Conservation (phyloP, 2,113 vertebrate species). For the Hystrix brachyura region DNA sequence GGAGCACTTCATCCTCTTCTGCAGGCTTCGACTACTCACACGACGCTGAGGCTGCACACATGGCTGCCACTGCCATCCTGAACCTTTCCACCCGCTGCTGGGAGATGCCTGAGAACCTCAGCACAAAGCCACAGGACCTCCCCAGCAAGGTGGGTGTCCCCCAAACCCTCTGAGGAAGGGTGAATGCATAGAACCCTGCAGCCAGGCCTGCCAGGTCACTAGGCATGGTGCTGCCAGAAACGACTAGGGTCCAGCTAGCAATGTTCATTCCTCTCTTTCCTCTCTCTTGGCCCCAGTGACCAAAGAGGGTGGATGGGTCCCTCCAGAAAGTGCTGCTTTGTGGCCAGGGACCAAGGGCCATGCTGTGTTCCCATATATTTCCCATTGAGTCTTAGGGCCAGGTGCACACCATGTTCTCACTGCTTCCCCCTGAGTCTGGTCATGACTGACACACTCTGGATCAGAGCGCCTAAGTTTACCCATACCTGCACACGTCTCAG, state of each 20-base stretch:
- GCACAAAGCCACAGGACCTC: constrained; percentile 93
- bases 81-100: constrained; percentile 99
- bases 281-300: neutral
- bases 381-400: neutral
- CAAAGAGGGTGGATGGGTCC: neutral
- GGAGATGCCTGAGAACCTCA: constrained; percentile 99
- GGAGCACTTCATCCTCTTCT: constrained; percentile 91
- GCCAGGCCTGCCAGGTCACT: neutral
- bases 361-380: neutral
- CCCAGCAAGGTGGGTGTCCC: constrained; percentile 90
- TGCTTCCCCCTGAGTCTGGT: neutral
- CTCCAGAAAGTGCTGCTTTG: neutral
- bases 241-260: too few relatives aligned
- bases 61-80: constrained; percentile 98
- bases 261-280: neutral
- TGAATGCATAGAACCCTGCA: neutral
- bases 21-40: constrained; percentile 97
- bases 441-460: neutral
- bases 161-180: too few relatives aligned
- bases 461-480: neutral
- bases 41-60: constrained; percentile 97
- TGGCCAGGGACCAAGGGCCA: accelerated
- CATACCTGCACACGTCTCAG: neutral
- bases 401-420: neutral
- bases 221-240: accelerated